A percentile compares a stretch with the other conserved stretches of the same genome.
Conservation (phyloP, 2,113 vertebrate genomes). For the Mustela nigripes region DNA sequence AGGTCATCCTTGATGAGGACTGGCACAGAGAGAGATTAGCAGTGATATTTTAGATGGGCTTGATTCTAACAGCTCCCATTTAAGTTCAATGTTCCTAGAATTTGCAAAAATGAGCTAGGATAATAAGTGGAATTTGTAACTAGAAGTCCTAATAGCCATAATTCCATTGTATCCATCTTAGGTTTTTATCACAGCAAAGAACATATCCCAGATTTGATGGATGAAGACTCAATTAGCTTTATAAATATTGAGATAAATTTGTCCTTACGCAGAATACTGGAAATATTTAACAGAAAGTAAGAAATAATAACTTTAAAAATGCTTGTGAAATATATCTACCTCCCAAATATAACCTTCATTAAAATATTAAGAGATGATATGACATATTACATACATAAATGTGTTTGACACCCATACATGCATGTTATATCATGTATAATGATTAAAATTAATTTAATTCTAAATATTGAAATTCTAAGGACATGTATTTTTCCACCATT, state of each 20-base stretch:
- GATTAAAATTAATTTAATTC: not conserved
- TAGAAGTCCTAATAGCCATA: not conserved
- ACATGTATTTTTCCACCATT: not conserved
- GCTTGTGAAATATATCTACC: not conserved
- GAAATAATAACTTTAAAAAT: not conserved
- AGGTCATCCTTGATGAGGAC: constrained; percentile 35
- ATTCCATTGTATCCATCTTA: not conserved
- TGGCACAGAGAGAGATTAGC: not conserved
- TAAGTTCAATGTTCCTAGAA: constrained; percentile 10
- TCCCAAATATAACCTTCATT: not conserved
- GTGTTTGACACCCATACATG: not conserved
- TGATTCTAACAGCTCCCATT: constrained; percentile 40
- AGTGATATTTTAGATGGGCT: constrained; percentile 68
- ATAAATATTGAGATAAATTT: not conserved
- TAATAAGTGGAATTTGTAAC: not conserved
- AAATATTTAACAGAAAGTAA: not conserved
- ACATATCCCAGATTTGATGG: not conserved
- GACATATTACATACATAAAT: not conserved
- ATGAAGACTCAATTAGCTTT: not conserved
- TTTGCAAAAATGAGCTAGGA: not conserved
- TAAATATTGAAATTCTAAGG: not conserved
- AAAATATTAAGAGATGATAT: not conserved
- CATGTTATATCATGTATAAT: not conserved
- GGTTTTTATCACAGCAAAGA: not conserved
- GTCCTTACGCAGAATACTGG: not conserved